Percentiles rank a stretch among this genome's conserved stretches.
Conservation (phyloP, 1,140 invertebrate genomes). For the Cardiocondyla obscurior region DNA sequence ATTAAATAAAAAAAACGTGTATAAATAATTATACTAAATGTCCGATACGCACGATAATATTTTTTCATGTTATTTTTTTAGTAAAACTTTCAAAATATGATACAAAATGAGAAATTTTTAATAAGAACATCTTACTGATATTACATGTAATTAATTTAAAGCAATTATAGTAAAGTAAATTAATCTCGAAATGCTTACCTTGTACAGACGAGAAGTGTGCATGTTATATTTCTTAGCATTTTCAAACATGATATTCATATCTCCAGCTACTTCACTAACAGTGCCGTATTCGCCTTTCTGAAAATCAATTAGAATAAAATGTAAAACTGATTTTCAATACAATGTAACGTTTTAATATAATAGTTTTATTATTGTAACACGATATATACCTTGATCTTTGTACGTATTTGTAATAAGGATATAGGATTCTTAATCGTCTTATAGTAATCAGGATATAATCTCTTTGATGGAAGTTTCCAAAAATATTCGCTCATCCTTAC, state of each 20-base stretch:
- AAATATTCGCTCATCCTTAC: constrained; percentile 94
- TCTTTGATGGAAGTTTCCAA: constrained; percentile 94
- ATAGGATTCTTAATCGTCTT: constrained; percentile 98
- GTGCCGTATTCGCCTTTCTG: constrained; percentile 92
- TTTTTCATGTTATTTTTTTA: neutral
- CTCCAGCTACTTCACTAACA: constrained; percentile 95
- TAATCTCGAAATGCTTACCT: constrained; percentile 83
- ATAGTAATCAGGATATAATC: constrained; percentile 98
- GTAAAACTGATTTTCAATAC: constrained; percentile 29
- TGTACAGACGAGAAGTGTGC: constrained; percentile 94
- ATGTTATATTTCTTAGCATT: constrained; percentile 98
- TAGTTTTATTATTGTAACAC: neutral
- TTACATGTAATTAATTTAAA: too few species aligned
- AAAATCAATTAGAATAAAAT: constrained; percentile 62
- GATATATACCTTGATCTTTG: constrained; percentile 90
- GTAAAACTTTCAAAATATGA: constrained; percentile 6
- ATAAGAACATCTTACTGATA: too few species aligned
- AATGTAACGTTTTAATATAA: neutral
- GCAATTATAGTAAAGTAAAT: constrained; percentile 19
- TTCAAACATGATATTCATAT: constrained; percentile 99
- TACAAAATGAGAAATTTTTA: too few species aligned
- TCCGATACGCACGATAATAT: neutral
- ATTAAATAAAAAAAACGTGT: constrained; percentile 12
- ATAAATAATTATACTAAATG: neutral
- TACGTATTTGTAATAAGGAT: constrained; percentile 95